Evolutionary conservation across 2,797 vertebrate genomes (phyloP), one percentile per base, ranked within the genome.

Genomic region (Notolepis coatsorum): DNA sequence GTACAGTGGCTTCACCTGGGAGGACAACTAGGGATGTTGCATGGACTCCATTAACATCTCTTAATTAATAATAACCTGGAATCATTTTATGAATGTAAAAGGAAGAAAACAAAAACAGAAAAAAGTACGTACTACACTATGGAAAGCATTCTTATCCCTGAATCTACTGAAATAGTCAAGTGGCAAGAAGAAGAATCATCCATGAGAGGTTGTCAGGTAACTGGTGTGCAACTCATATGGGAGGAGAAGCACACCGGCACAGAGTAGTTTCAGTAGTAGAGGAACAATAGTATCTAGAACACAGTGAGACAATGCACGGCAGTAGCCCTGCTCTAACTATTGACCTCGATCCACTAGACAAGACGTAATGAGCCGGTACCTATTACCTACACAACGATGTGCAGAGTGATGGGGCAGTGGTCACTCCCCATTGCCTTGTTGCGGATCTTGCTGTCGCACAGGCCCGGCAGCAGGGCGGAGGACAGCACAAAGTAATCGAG

Each of bases 391-490:
- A 95, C 65, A 0, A 86, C 92, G 10, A 97, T 25, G 60, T 92
- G 92, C 15, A 98, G 87, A 17, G 95, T 96, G 62, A 98, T 95
- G 56, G 95, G 95, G 74, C 96, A 98, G 88, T 97, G 95, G 84
- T 98, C 95, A 43, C 96, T 97, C 20, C 96, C 96, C 84, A 94
- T 75, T 1, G 80, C 94, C 38, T 92, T 85, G 83, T 92, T 94
- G 37, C 95, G 94, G 73, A 96, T 96, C 88, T 97, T 97, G 84
- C 91, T 95, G 79, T 98, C 96, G 28, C 96, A 96, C 73, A 97
- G 78, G 5, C 87, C 78, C 0, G 93, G 89, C 68, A 94, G 62
- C 70, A 97, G 84, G 7, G 92, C 88, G 0, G 87, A 71, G 0
- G 96, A 98, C 70, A 97, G 71, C 73, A 97, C 7, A 51, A 97